Conservation (phyloP, 2,888 invertebrate species). For the Lasioglossum malachurum region DNA sequence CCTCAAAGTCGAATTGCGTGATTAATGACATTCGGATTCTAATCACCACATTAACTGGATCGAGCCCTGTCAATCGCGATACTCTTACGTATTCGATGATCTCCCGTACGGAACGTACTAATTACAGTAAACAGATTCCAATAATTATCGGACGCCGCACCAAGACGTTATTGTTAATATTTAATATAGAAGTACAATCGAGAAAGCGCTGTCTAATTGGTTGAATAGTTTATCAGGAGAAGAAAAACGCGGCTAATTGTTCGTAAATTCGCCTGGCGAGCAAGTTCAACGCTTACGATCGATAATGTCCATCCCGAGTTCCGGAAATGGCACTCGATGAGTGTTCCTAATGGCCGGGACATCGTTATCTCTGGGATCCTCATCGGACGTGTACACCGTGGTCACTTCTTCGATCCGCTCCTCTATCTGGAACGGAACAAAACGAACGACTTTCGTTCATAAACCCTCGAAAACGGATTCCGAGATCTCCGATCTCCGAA, state of each 20-base stretch:
- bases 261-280: neutral
- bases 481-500: neutral
- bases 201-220: neutral
- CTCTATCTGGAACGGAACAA: slow-evolving; percentile 80
- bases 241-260: neutral
- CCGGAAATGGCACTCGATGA: slow-evolving; percentile 88
- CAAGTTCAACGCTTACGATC: slow-evolving; percentile 82
- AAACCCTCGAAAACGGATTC: neutral
- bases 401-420: slow-evolving; percentile 85
- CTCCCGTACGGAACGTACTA: neutral
- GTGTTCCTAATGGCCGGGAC: slow-evolving; percentile 77
- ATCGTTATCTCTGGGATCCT: slow-evolving; percentile 77
- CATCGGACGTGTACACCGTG: slow-evolving; percentile 81
- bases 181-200: neutral
- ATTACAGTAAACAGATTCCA: neutral
- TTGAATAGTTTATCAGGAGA: neutral
- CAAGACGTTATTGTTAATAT: neutral
- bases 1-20: neutral
- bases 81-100: neutral
- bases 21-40: slow-evolving; percentile 13
- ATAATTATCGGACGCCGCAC: neutral
- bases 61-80: neutral
- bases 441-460: neutral
- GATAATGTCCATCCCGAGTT: slow-evolving; percentile 89
- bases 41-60: neutral